Percentiles rank a stretch among this genome's conserved stretches.
These are phyloP conservation scores for Coregonus sp. DNA, from an alignment of 2,797 vertebrate species.

Conservation along the genomic window DNA sequence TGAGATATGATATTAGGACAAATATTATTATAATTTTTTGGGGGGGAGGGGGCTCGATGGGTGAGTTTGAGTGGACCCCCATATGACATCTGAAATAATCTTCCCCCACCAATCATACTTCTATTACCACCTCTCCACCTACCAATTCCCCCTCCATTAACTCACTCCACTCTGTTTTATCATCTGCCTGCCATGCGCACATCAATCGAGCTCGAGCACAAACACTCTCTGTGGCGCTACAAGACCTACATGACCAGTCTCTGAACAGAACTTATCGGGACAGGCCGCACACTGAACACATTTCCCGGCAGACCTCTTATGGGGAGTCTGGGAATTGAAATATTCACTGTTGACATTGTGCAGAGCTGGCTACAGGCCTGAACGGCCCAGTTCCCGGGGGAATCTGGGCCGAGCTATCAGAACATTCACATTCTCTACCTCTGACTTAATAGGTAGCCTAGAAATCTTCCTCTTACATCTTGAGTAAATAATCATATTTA, in stretches of 20 bases:
- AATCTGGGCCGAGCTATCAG: constrained; percentile 73
- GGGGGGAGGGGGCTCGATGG: background rate
- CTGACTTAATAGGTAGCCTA: constrained; percentile 75
- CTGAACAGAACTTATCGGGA: constrained; percentile 52
- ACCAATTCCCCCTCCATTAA: constrained; percentile 61
- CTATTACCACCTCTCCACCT: constrained; percentile 67
- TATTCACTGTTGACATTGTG: constrained; percentile 97
- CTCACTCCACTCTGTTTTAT: constrained; percentile 48
- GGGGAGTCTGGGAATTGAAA: constrained; percentile 98
- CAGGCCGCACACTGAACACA: constrained; percentile 88
- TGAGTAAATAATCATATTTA: constrained; percentile 63
- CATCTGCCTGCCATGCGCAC: constrained; percentile 27
- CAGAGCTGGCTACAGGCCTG: constrained; percentile 87
- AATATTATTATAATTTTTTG: background rate
- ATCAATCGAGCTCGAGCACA: background rate
- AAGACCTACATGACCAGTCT: constrained; percentile 42
- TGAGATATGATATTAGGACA: no score
- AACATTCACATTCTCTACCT: constrained; percentile 78
- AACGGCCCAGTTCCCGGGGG: constrained; percentile 73
- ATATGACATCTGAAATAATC: constrained; percentile 65
- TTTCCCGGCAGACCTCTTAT: constrained; percentile 96
- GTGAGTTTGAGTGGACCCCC: background rate
- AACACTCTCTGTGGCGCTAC: constrained; percentile 34
- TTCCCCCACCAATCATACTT: constrained; percentile 68
- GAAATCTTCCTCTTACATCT: constrained; percentile 81